Evolutionary conservation across 2,888 invertebrate species (phyloP), one percentile per base, ranked within the genome.

Genomic region (Leptarthrus brevirostris): DNA sequence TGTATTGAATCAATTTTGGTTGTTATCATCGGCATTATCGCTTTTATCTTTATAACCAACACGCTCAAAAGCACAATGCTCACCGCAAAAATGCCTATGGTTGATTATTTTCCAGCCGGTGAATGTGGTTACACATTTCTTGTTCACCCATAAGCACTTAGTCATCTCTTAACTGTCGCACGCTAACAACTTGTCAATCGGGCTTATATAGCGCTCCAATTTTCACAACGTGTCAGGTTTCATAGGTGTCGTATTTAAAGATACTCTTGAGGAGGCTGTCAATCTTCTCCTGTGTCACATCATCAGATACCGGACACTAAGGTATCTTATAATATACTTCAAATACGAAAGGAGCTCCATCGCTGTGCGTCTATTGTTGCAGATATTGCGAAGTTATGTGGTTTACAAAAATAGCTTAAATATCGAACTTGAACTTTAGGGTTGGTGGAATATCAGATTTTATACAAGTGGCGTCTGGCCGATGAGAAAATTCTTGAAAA

Each of bases 131-230:
- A 30, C 20, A 61, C 20, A 61, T 22, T 61, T 47, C 14, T 49
- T 47, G 34, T n/a, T 52, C 16, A 44, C 18, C 20, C 49, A 4
- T 12, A 34, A 22, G 54, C 34, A 44, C 40, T 71, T 71, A 71
- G 71, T 71, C 56, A 71, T 56, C 22, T 40, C 40, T 26, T 56
- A 40, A 53, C 71, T 54, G 22, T 54, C 71, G 56, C 8, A 26
- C 56, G 71, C 5, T 56, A 56, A 71, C 71, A 56, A 56, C 22
- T 56, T 71, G 40, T 40, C 40, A 44, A 8, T 5, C 26, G 66
- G 16, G 26, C 36, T 47, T 6, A 16, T 22, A 2, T 20, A 49
- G 24, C 22, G 26, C 30, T 49, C 44, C 6, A 66, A 14, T 66
- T 44, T 18, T 18, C 20, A 40, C 40, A 61, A 40, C 61, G 61